Base-by-base conservation (phyloP, 2,113 vertebrate species). In the Megaleporinus macrocephalus region DNA sequence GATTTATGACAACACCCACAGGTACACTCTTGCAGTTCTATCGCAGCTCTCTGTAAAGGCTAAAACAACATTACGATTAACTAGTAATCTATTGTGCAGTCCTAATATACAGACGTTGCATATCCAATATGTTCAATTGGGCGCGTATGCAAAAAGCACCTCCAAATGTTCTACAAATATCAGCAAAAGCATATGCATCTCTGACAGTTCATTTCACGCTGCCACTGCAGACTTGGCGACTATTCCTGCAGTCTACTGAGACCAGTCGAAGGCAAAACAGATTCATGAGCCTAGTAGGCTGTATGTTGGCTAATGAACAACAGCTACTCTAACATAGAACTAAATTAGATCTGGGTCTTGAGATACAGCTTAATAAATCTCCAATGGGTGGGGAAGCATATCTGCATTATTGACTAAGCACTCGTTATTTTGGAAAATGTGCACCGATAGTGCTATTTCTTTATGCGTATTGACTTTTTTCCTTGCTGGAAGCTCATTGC, bases 361-460 rank as follows among this genome's bases (percentile, higher is more conserved):
- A 75, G 74, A 76, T 72, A 57, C 55, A 77, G 63, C 66, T 80
- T 80, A 73, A 78, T 71, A 73, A 81, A 84, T 80, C 55, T 80
- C 73, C 24, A 26, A 73, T 61, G 78, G 78, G 73, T 80, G 69
- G 75, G 75, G 72, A 74, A 70, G 72, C 47, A 63, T 62, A 76
- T 80, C 73, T 81, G 78, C 73, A 63, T 76, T 76, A 84, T 80
- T 84, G 83, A 76, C 78, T 73, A 26, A 27, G 70, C 62, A 59
- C 79, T 85, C 79, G 70, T 85, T 85, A 77, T 81, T 72, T 73
- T 81, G 69, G 81, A 79, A 79, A 79, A 79, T 84, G 76, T 79
- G 70, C 77, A 74, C 71, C 65, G 44, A 76, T 61, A 47, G 62
- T 47, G 62, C 70, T 66, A 59, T 75, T 65, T 24, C 70, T 81